A percentile compares a stretch with the other conserved stretches of the same genome.
Conservation (phyloP, 2,113 vertebrate genomes). For the Cheilinus undulatus region DNA sequence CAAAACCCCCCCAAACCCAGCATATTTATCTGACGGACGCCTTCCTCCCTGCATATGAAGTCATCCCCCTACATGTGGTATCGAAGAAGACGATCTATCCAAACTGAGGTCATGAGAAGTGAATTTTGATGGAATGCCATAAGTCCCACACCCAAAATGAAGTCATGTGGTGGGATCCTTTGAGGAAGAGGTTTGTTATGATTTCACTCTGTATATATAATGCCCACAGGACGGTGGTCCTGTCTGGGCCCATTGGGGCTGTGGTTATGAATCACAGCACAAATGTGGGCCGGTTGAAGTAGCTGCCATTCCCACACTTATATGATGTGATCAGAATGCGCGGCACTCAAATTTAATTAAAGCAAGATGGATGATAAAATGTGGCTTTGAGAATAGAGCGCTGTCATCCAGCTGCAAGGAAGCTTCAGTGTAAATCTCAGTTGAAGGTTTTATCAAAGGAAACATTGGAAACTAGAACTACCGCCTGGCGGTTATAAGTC, state of each 20-base stretch:
- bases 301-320: slow-evolving; percentile 57
- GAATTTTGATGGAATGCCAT: slow-evolving; percentile 74
- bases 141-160: slow-evolving; percentile 78
- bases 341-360: slow-evolving; percentile 45
- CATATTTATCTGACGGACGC: slow-evolving; percentile 56
- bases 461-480: neutral
- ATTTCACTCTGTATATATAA: slow-evolving; percentile 64
- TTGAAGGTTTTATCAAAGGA: slow-evolving; percentile 21
- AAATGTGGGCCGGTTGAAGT: slow-evolving; percentile 40
- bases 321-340: slow-evolving; percentile 43
- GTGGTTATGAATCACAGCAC: slow-evolving; percentile 53
- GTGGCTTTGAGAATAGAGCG: slow-evolving; percentile 9
- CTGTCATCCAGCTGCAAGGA: slow-evolving; percentile 5
- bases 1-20: slow-evolving; percentile 30
- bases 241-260: slow-evolving; percentile 46
- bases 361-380: slow-evolving; percentile 55
- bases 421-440: neutral
- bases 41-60: slow-evolving; percentile 56
- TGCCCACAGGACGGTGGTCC: slow-evolving; percentile 64
- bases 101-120: slow-evolving; percentile 76
- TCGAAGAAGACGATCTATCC: slow-evolving; percentile 62
- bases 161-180: slow-evolving; percentile 74
- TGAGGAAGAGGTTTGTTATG: slow-evolving; percentile 71
- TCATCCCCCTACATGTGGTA: slow-evolving; percentile 66
- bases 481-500: too few species aligned